Percentiles rank a stretch among this genome's conserved stretches.
phyloP scores from a whole-genome alignment of 2,888 invertebrate species.

The Halocaridina rubra region DNA sequence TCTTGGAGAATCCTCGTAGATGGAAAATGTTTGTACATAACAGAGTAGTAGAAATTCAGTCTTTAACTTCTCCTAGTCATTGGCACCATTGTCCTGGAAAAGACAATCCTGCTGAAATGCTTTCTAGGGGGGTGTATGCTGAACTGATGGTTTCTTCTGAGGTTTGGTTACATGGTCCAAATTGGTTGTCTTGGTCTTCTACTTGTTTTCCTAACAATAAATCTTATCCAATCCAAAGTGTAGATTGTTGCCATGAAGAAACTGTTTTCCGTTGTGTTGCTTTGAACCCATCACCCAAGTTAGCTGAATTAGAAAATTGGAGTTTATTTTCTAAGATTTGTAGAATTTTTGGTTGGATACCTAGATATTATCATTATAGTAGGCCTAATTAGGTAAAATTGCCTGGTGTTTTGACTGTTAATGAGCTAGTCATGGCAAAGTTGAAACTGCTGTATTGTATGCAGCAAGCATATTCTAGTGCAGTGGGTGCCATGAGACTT shows the following conservation, averaged over 20 bases:
- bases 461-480: too few relatives aligned
- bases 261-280: not conserved
- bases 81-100: not conserved
- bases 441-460: too few relatives aligned
- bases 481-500: too few relatives aligned
- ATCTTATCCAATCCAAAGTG: too few relatives aligned
- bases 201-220: not conserved
- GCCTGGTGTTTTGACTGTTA: too few relatives aligned
- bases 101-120: conserved; percentile 1
- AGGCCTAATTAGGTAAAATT: too few relatives aligned
- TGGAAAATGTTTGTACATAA: too few relatives aligned
- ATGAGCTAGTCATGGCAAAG: too few relatives aligned
- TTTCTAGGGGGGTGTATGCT: conserved; percentile 26
- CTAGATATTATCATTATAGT: too few relatives aligned
- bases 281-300: not conserved
- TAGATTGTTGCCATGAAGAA: not conserved
- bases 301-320: not conserved
- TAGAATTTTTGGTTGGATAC: not conserved
- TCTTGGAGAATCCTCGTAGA: conserved; percentile 16
- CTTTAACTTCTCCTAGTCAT: too few relatives aligned
- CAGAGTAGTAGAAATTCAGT: conserved; percentile 33
- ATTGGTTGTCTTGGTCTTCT: not conserved
- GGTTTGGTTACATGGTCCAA: conserved; percentile 13
- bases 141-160: not conserved
- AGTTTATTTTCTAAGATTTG: not conserved